Evolutionary conservation across 2,888 invertebrate genomes (phyloP).

Genomic region (Apoda limacodes): DNA sequence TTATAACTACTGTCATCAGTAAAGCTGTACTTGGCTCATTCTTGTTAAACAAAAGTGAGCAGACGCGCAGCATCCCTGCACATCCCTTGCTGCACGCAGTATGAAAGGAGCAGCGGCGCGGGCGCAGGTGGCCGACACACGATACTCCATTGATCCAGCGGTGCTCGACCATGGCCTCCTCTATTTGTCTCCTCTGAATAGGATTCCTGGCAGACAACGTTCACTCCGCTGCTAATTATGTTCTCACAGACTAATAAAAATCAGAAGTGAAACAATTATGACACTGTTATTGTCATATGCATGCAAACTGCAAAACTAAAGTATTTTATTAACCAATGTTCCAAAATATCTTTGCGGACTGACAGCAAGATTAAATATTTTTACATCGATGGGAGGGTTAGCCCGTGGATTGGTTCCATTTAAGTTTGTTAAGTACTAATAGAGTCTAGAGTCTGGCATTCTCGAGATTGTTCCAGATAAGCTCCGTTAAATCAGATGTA

Average conservation of each 20-base stretch:
- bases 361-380: too few relatives aligned
- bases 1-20: too few relatives aligned
- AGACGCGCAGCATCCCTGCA: slow-evolving; percentile 21
- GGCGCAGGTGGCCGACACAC: slow-evolving; percentile 66
- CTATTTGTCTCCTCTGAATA: slow-evolving; percentile 58
- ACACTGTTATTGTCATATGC: slow-evolving; percentile 14
- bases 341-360: too few relatives aligned
- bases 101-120: slow-evolving; percentile 31
- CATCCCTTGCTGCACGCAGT: too few relatives aligned
- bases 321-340: too few relatives aligned
- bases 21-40: slow-evolving; percentile 10
- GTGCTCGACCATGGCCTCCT: slow-evolving; percentile 38
- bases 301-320: too few relatives aligned
- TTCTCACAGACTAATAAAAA: slow-evolving; percentile 45
- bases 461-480: too few relatives aligned
- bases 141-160: slow-evolving; percentile 58
- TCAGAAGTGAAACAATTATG: slow-evolving; percentile 35
- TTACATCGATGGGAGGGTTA: too few relatives aligned
- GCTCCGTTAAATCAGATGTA: too few relatives aligned
- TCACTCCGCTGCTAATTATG: slow-evolving; percentile 62
- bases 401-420: too few relatives aligned
- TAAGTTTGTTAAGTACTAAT: too few relatives aligned
- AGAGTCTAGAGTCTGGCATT: too few relatives aligned
- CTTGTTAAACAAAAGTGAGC: slow-evolving; percentile 21
- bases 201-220: slow-evolving; percentile 63